Conservation (phyloP, 2,888 invertebrate genomes). For the Heliconius sara region DNA sequence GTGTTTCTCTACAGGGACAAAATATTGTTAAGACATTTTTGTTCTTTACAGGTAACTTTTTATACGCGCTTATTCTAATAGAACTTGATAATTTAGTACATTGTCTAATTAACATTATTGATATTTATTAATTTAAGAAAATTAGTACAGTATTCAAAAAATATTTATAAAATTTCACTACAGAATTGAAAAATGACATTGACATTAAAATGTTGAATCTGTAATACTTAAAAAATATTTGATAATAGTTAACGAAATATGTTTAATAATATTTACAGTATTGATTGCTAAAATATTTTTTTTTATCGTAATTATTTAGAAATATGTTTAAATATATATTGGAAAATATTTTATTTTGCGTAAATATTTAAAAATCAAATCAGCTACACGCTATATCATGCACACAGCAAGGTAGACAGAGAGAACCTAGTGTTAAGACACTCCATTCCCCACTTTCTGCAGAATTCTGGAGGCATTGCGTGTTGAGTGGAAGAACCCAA, state of each 20-base stretch:
- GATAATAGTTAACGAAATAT: neutral
- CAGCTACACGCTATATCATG: too few relatives aligned
- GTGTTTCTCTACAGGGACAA: slow-evolving; percentile 44
- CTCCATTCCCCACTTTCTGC: too few relatives aligned
- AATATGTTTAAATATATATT: too few relatives aligned
- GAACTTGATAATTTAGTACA: slow-evolving; percentile 62
- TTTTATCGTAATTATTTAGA: too few relatives aligned
- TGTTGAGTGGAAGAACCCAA: too few relatives aligned
- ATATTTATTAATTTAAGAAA: neutral
- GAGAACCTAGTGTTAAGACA: too few relatives aligned
- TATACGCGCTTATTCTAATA: slow-evolving; percentile 54
- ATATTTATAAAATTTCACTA: slow-evolving; percentile 1
- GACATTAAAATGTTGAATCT: neutral
- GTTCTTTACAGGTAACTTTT: slow-evolving; percentile 50
- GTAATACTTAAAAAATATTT: neutral
- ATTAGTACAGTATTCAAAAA: neutral
- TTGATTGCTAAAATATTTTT: too few relatives aligned
- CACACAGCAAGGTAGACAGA: too few relatives aligned
- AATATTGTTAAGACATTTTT: slow-evolving; percentile 44
- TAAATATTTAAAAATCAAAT: too few relatives aligned
- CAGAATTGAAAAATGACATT: slow-evolving; percentile 13
- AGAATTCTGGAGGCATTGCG: too few relatives aligned
- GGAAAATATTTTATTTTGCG: neutral
- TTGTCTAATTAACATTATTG: slow-evolving; percentile 65
- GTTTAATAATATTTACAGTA: neutral